Conservation (phyloP, 2,113 vertebrate species). For the Melanotaenia duboulayi region DNA sequence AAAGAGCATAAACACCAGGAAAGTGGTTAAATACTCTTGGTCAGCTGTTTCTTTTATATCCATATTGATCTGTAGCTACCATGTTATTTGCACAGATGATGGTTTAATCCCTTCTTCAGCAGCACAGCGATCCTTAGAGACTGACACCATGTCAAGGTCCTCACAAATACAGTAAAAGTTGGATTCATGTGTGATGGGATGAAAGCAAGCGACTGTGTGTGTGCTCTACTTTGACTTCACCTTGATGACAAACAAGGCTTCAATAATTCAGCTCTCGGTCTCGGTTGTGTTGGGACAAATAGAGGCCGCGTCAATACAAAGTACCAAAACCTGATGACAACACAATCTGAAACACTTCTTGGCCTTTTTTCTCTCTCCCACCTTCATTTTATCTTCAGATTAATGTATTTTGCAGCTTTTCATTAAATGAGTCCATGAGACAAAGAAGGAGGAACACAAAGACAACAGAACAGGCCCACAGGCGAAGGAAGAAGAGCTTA, state of each 20-base stretch:
- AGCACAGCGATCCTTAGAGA: background rate
- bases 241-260: conserved; percentile 54
- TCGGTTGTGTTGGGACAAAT: conserved; percentile 45
- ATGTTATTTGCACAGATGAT: background rate
- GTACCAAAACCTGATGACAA: conserved; percentile 31
- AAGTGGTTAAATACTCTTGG: background rate
- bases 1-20: too few species aligned
- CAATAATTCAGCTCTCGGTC: conserved; percentile 46
- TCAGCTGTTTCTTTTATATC: background rate
- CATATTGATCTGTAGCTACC: background rate
- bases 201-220: background rate
- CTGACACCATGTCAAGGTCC: conserved; percentile 1
- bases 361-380: conserved; percentile 42
- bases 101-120: background rate
- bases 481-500: background rate
- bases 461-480: background rate
- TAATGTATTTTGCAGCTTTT: conserved; percentile 10
- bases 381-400: conserved; percentile 17
- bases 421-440: background rate
- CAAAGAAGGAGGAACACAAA: background rate
- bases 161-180: conserved; percentile 21
- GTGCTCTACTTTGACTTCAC: conserved; percentile 45
- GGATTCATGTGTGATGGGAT: background rate
- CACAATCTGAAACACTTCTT: conserved; percentile 30
- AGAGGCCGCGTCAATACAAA: conserved; percentile 39